Conservation (phyloP, 2,113 vertebrate species). For the Equus przewalskii region DNA sequence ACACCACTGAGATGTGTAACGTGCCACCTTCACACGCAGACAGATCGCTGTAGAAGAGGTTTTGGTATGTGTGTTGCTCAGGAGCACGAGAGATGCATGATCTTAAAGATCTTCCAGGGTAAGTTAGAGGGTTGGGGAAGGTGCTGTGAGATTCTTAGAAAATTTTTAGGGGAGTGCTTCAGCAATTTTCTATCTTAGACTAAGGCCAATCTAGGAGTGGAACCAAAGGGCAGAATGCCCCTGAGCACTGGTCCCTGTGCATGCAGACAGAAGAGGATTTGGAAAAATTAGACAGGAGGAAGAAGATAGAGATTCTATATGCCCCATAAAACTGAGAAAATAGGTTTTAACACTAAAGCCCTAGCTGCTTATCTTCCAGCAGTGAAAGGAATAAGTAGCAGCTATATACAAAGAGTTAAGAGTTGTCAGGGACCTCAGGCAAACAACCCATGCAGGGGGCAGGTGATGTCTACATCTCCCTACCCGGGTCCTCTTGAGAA, state of each 20-base stretch:
- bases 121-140: background rate
- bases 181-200: background rate
- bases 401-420: background rate
- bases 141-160: background rate
- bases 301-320: background rate
- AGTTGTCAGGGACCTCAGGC: no score
- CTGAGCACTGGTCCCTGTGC: background rate
- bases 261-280: background rate
- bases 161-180: background rate
- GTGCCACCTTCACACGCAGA: background rate
- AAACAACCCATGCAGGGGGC: background rate
- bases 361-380: background rate
- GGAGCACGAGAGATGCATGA: conserved; percentile 48
- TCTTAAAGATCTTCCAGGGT: conserved; percentile 39
- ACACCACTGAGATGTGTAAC: conserved; percentile 38
- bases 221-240: background rate
- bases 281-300: background rate
- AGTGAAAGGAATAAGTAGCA: background rate
- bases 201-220: background rate
- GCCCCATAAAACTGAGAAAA: background rate
- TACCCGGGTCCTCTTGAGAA: background rate
- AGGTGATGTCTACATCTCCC: background rate
- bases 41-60: conserved; percentile 73
- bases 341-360: background rate
- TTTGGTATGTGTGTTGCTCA: conserved; percentile 55